These are phyloP conservation scores for Drosophila melanica DNA, from an alignment of 1,140 invertebrate species.

Conservation along the genomic window DNA sequence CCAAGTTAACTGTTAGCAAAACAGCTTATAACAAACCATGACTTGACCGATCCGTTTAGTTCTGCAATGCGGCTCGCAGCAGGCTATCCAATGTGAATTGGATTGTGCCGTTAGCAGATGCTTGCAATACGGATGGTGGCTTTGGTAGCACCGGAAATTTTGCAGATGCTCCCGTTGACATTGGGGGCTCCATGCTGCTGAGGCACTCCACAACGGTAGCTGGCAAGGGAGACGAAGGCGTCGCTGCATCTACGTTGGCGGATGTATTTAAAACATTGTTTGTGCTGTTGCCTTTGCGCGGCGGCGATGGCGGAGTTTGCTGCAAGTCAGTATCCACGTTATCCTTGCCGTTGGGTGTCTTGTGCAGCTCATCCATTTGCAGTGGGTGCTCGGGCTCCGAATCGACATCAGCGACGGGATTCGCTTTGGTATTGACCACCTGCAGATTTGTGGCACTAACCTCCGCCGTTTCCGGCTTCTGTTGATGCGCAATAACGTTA, in stretches of 20 bases:
- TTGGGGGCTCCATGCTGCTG: conserved; percentile 47
- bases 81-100: conserved; percentile 70
- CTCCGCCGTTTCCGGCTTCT: conserved; percentile 25
- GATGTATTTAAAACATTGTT: conserved; percentile 11
- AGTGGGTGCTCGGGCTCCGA: background rate
- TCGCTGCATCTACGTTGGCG: conserved; percentile 11
- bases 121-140: conserved; percentile 68
- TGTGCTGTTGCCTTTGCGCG: conserved; percentile 19
- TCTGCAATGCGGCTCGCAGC: conserved; percentile 72
- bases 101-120: conserved; percentile 65
- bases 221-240: conserved; percentile 15
- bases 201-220: conserved; percentile 49
- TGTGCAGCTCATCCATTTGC: conserved; percentile 14
- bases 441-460: background rate
- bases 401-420: background rate
- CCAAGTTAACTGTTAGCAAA: conserved; percentile 13
- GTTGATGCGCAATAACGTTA: conserved; percentile 56
- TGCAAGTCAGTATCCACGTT: background rate
- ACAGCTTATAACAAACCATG: conserved; percentile 31
- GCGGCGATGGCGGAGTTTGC: conserved; percentile 43
- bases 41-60: conserved; percentile 40
- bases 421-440: background rate
- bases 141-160: conserved; percentile 69
- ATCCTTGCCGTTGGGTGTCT: conserved; percentile 46
- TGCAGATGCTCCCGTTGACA: conserved; percentile 28